Percentiles rank a stretch among this genome's conserved stretches.
These are phyloP conservation scores for Phorcus lineatus DNA, from an alignment of 2,888 invertebrate species.

Conservation along the genomic window DNA sequence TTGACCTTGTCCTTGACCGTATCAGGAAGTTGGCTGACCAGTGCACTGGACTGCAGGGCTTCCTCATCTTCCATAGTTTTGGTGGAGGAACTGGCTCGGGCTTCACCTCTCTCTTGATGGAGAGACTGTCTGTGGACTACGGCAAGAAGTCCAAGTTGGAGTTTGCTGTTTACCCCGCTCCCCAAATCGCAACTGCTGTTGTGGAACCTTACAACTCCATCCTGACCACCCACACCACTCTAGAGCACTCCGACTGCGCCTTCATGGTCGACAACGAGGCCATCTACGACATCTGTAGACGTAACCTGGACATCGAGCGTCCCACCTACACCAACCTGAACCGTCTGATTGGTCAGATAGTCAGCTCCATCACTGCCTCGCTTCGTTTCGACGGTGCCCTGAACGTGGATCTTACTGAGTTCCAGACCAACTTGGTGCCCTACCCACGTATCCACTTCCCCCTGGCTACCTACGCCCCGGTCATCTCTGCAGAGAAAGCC, in stretches of 20 bases:
- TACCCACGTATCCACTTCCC: conserved; percentile 95
- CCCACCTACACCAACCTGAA: conserved; percentile 93
- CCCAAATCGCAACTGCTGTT: conserved; percentile 87
- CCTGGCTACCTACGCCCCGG: conserved; percentile 89
- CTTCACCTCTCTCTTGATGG: conserved; percentile 91
- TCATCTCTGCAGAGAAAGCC: conserved; percentile 94
- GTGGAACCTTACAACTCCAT: conserved; percentile 98
- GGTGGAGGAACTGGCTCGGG: conserved; percentile 81
- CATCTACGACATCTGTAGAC: conserved; percentile 89
- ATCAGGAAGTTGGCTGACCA: conserved; percentile 75
- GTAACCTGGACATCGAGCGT: conserved; percentile 87
- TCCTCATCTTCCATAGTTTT: conserved; percentile 75
- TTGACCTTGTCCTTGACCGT: conserved; percentile 79
- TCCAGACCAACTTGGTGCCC: conserved; percentile 78
- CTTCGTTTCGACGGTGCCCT: conserved; percentile 77
- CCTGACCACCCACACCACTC: conserved; percentile 94
- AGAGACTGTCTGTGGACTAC: conserved; percentile 88
- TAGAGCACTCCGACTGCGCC: conserved; percentile 95
- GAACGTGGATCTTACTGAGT: conserved; percentile 77
- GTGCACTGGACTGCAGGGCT: conserved; percentile 73
- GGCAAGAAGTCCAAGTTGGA: conserved; percentile 77
- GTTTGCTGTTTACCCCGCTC: conserved; percentile 92
- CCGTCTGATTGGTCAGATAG: conserved; percentile 93
- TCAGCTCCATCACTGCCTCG: conserved; percentile 76
- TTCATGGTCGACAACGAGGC: conserved; percentile 98